A percentile compares a stretch with the other conserved stretches of the same genome.
These are phyloP conservation scores for Mormyrus iriodes DNA, from an alignment of 2,113 vertebrate genomes.

Conservation along the genomic window DNA sequence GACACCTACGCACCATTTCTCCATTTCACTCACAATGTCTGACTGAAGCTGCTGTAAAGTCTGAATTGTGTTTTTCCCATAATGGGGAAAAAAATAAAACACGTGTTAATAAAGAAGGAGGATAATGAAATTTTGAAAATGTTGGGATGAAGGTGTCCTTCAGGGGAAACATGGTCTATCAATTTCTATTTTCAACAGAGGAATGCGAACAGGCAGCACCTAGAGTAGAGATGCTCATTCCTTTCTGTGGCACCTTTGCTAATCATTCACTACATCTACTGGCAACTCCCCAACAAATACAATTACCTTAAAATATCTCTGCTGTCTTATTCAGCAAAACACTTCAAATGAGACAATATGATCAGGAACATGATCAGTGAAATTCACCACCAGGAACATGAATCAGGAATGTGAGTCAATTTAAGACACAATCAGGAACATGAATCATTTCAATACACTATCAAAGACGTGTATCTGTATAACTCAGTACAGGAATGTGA, in stretches of 20 bases:
- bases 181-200: neutral
- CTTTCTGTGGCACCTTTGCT: neutral
- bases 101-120: neutral
- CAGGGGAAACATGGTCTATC: neutral
- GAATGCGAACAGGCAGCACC: neutral
- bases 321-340: neutral
- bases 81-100: neutral
- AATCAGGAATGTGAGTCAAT: neutral
- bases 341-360: neutral
- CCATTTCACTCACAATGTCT: neutral
- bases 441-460: neutral
- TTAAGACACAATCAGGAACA: neutral
- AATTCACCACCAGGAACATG: neutral
- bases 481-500: no score
- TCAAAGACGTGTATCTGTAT: neutral
- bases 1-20: neutral
- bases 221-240: neutral
- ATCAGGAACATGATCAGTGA: neutral
- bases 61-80: neutral
- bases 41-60: neutral
- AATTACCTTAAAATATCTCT: neutral
- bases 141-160: neutral
- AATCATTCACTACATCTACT: neutral
- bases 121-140: constrained; percentile 4
- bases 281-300: neutral